These are phyloP conservation scores for Pomacea maculata DNA, from an alignment of 1,140 invertebrate genomes.

Conservation along the genomic window DNA sequence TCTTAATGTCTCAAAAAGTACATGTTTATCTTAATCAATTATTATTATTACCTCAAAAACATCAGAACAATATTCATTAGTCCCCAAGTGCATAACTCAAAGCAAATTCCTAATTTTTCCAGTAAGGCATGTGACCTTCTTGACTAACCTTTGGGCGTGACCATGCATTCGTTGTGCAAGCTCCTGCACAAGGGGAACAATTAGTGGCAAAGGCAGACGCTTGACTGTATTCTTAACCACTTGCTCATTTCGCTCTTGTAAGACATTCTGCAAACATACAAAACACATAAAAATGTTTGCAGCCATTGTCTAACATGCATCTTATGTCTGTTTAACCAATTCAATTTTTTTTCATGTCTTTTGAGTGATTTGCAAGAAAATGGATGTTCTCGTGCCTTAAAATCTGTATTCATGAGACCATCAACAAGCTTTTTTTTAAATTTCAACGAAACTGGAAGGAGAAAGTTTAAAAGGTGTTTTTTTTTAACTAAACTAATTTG, in stretches of 20 bases:
- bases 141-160: slow-evolving; percentile 49
- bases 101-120: too few relatives aligned
- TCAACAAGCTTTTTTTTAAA: not conserved
- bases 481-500: too few relatives aligned
- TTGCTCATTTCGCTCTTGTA: slow-evolving; percentile 49
- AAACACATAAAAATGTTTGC: slow-evolving; percentile 8
- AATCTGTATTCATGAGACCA: not conserved
- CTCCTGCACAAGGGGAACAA: slow-evolving; percentile 59
- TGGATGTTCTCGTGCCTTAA: not conserved
- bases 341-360: not conserved
- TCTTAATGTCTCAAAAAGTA: too few relatives aligned
- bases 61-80: too few relatives aligned
- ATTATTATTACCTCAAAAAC: too few relatives aligned
- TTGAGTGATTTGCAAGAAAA: not conserved
- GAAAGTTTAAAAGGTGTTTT: too few relatives aligned
- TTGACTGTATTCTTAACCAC: slow-evolving; percentile 56
- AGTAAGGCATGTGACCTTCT: too few relatives aligned
- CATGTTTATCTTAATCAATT: too few relatives aligned
- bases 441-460: not conserved
- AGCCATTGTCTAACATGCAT: not conserved
- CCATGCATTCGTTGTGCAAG: slow-evolving; percentile 53
- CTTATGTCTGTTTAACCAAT: not conserved
- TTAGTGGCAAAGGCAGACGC: slow-evolving; percentile 48
- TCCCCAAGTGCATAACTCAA: too few relatives aligned
- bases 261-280: slow-evolving; percentile 51